phyloP scores from a whole-genome alignment of 92 coral and sea anemone genomes.

The Meandrina meandrites region DNA sequence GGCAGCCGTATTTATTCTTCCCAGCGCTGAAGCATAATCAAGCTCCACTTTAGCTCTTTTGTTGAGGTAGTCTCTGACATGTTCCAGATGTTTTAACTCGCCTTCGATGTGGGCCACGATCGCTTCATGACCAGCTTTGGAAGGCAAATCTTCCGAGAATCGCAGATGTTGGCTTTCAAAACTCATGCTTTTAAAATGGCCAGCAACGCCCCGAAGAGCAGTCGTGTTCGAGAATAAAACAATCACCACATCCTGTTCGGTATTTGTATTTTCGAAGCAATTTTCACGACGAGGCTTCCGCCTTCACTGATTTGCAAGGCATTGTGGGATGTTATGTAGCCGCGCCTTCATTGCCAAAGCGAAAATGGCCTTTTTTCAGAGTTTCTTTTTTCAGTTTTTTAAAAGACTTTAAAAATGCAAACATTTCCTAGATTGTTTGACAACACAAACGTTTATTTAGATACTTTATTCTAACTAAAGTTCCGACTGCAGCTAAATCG shows the following conservation, averaged over 20 bases:
- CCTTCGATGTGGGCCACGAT: slow-evolving; percentile 78
- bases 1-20: slow-evolving; percentile 76
- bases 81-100: slow-evolving; percentile 86
- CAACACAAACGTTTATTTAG: too few species aligned
- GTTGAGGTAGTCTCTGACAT: slow-evolving; percentile 72
- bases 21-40: slow-evolving; percentile 80
- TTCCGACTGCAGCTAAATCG: too few species aligned
- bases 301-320: slow-evolving; percentile 10
- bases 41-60: slow-evolving; percentile 75
- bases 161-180: slow-evolving; percentile 26
- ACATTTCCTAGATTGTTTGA: too few species aligned
- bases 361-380: too few species aligned
- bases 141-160: slow-evolving; percentile 76
- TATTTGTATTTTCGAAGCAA: not conserved
- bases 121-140: slow-evolving; percentile 85
- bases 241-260: slow-evolving; percentile 23
- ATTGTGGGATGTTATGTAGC: slow-evolving; percentile 35
- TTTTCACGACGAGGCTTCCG: slow-evolving; percentile 34
- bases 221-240: slow-evolving; percentile 15
- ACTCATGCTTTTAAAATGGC: slow-evolving; percentile 17
- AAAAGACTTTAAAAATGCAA: too few species aligned
- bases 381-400: too few species aligned
- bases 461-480: too few species aligned
- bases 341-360: slow-evolving; percentile 17
- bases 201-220: slow-evolving; percentile 10